A percentile compares a stretch with the other conserved stretches of the same genome.
phyloP scores from a whole-genome alignment of 1,140 invertebrate species.

The Acromyrmex charruanus region DNA sequence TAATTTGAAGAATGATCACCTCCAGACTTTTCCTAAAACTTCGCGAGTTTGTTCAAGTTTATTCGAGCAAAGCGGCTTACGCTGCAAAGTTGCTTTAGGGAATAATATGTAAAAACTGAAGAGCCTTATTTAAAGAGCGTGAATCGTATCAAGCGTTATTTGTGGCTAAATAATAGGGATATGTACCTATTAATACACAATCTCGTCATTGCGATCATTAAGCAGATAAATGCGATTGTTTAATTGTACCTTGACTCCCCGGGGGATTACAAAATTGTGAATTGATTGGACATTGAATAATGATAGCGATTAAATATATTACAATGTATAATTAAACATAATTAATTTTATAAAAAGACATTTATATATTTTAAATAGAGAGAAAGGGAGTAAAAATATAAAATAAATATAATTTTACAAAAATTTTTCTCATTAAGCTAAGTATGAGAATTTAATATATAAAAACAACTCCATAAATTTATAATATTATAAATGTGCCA shows the following conservation, averaged over 20 bases:
- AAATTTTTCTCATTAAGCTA: not conserved
- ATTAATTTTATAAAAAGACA: not conserved
- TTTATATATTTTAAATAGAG: not conserved
- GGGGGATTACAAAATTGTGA: not conserved
- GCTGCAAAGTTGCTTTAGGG: not conserved
- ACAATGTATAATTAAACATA: not conserved
- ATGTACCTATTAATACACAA: not conserved
- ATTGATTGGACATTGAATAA: slow-evolving; percentile 25
- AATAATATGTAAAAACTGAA: not conserved
- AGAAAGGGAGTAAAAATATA: not conserved
- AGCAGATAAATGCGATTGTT: slow-evolving; percentile 2
- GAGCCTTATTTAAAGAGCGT: not conserved
- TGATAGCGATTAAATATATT: not conserved
- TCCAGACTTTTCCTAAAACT: not conserved
- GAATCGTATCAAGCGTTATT: not conserved
- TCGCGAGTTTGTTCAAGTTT: not conserved
- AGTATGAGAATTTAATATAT: not conserved
- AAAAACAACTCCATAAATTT: not conserved
- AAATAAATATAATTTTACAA: not conserved
- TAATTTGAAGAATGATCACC: slow-evolving; percentile 29
- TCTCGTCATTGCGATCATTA: not conserved
- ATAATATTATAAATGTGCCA: not conserved
- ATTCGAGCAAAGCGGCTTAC: not conserved
- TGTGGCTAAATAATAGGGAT: not conserved
- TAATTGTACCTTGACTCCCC: not conserved